A percentile compares a stretch with the other conserved stretches of the same genome.
Conservation (phyloP, 2,888 invertebrate species). For the Polyommatus icarus region DNA sequence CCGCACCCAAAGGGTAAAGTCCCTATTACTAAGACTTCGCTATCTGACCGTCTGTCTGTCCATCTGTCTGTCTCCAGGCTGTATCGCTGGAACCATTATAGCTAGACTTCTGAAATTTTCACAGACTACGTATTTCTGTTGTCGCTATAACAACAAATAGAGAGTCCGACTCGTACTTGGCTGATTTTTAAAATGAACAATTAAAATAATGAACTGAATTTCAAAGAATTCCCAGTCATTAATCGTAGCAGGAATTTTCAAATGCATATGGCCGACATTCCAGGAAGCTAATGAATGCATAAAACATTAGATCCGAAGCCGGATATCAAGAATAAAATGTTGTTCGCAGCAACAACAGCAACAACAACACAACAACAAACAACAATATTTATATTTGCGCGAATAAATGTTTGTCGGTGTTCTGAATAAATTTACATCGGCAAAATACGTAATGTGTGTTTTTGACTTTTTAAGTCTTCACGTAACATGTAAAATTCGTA, state of each 20-base stretch:
- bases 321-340: slow-evolving; percentile 21
- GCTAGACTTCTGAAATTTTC: too few species aligned
- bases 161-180: too few species aligned
- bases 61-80: too few species aligned
- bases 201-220: neutral
- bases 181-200: neutral
- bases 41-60: too few species aligned
- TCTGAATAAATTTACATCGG: slow-evolving; percentile 27
- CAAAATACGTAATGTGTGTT: slow-evolving; percentile 6
- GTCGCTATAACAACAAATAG: too few species aligned
- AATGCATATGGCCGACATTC: slow-evolving; percentile 5
- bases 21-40: too few species aligned
- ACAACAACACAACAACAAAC: slow-evolving; percentile 20
- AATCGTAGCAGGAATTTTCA: neutral
- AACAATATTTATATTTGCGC: slow-evolving; percentile 26
- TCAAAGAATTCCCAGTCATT: neutral
- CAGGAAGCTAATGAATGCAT: neutral
- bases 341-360: slow-evolving; percentile 7
- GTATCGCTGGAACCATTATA: too few species aligned
- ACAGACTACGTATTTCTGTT: too few species aligned
- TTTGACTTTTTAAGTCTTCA: slow-evolving; percentile 13
- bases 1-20: too few species aligned
- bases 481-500: neutral
- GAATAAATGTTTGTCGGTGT: slow-evolving; percentile 20
- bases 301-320: slow-evolving; percentile 17